Base-by-base conservation (phyloP, 1,140 invertebrate species). In the Drosophila sturtevanti region DNA sequence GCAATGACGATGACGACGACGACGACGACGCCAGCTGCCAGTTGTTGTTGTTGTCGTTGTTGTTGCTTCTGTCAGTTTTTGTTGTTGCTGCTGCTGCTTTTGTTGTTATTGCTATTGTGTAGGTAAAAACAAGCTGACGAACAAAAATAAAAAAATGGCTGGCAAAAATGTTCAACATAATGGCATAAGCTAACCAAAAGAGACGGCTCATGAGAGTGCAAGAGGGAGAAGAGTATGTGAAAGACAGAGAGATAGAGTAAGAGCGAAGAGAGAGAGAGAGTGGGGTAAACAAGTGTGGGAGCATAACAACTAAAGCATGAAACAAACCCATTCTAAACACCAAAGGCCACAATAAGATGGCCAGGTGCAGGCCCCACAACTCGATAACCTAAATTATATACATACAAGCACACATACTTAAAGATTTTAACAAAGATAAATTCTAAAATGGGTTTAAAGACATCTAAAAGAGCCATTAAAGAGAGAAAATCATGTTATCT, bases 121-220 rank as follows among this genome's bases (percentile, higher is more conserved):
- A 87, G 81, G 81, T 86, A 87, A 75, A 78, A 81, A 68, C 63
- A 75, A 68, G 21, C 41, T 48, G 63, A 67, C 69, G 64, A 68
- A 63, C 31, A 51, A 54, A 68, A 31, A 31, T n/a, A 31, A 70
- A 86, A 86, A 79, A 77, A 86, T 87, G 82, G 84, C 79, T 72
- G 74, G 68, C 77, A 68, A 71, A 71, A 63, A 72, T 72, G 60
- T 68, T 70, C 51, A 74, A 70, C 79, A 81, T 81, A 75, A 71
- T 81, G 70, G 66, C 69, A 80, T 66, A 77, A 63, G 68, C 56
- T 21, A 21, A 48, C 52, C 44, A 61, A 12, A 56, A 37, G 48
- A 24, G 63, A 71, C 18, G 24, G 56, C 60, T 35, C 52, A 31
- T 11, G 48, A 74, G 37, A 66, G 69, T 51, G 59, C 64, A 16